Base-by-base conservation (phyloP, 2,888 invertebrate genomes). In the Tinea trinotella region DNA sequence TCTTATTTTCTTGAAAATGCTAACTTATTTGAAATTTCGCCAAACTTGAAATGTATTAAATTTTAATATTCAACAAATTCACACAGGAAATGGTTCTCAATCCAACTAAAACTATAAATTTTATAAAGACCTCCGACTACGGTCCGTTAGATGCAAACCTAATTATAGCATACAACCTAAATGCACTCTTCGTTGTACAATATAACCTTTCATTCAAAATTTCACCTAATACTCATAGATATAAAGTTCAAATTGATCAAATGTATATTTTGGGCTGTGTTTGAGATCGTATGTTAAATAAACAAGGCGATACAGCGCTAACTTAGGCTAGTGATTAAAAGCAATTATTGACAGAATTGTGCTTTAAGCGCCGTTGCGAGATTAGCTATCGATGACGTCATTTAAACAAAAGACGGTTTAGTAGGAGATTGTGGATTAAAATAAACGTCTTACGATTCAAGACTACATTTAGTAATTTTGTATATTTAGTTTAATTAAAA, bases 291-390 rank as follows among this genome's bases (percentile, higher is more conserved):
- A 40, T 13, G 40, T 40, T 4, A n/a, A 40, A 40, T 40, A 40
- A 40, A 40, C 40, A 40, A 36, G 13, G 40, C 40, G 40, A 40
- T 15, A 40, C 40, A 40, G 40, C 13, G 40, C 40, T 40, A 13
- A 36, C 36, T 36, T 48, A 10, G 48, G 15, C 53, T 52, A 56
- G 53, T 55, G 56, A 56, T 56, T 56, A 56, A 56, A 56, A 53
- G 55, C 56, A 56, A 56, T 56, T 53, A 56, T 55, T 55, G 55
- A 49, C 30, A 49, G 56, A 52, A 54, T 36, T n/a, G 52, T 22
- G 13, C 49, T 46, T 35, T 13, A 46, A 36, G 36, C 40, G 36
- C 4, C 50, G 15, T 52, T 22, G 7, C n/a, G 30, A 7, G 30
- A 30, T 2, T 4, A n/a, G n/a, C n/a, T n/a, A n/a, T n/a, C n/a